These are phyloP conservation scores for Heliocidaris erythrogramma DNA, from an alignment of 35 echinoderm and acorn worm species.

Conservation along the genomic window DNA sequence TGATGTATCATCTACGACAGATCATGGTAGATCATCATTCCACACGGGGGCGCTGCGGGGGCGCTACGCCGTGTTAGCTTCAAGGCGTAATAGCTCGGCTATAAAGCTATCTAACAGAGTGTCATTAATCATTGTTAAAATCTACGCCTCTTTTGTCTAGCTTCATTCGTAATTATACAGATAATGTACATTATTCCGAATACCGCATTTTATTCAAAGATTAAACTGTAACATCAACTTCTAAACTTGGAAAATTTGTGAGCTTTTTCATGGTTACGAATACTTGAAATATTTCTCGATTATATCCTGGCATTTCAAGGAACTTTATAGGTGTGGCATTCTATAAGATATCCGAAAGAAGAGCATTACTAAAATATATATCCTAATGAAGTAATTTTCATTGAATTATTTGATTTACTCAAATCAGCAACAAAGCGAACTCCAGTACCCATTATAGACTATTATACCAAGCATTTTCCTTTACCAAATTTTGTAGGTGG, in stretches of 20 bases:
- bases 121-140: neutral
- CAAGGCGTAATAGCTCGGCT: neutral
- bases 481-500: neutral
- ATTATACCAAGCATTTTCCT: neutral
- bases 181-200: no score
- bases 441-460: no score
- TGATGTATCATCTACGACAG: slow-evolving; percentile 34
- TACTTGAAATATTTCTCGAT: neutral
- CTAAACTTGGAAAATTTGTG: no score
- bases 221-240: no score
- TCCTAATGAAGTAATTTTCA: no score
- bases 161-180: no score
- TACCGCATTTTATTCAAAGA: no score
- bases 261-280: neutral
- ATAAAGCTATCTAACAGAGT: neutral
- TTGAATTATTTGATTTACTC: no score
- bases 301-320: neutral
- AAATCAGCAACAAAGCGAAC: neutral
- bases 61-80: neutral
- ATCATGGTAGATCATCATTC: neutral
- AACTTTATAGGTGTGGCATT: no score
- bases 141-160: neutral
- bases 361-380: no score
- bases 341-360: no score
- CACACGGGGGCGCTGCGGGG: neutral